Evolutionary conservation across 2,113 vertebrate species (phyloP).

Genomic region (Plecotus auritus): DNA sequence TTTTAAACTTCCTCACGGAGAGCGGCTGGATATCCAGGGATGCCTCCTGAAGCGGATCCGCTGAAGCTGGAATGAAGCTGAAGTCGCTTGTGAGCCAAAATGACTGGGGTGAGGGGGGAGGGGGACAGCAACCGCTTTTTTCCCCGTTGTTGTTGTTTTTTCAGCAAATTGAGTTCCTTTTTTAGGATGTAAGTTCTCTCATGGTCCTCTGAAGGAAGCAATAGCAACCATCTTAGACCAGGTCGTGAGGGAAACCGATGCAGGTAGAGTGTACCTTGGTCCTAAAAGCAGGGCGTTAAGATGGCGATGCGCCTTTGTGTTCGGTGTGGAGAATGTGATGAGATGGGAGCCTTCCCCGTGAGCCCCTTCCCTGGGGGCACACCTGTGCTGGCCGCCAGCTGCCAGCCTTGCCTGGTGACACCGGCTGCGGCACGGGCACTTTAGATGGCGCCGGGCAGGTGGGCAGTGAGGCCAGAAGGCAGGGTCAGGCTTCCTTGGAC

Average conservation of each 20-base stretch:
- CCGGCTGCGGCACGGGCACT: slow-evolving; percentile 28
- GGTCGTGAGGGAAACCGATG: slow-evolving; percentile 50
- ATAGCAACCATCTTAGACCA: neutral
- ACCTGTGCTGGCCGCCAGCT: neutral
- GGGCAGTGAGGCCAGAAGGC: neutral
- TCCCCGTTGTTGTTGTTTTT: neutral
- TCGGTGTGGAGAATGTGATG: slow-evolving; percentile 13
- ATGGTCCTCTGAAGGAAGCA: slow-evolving; percentile 39
- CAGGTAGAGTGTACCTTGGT: neutral
- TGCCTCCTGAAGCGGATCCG: slow-evolving; percentile 81
- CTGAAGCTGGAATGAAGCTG: fast-evolving
- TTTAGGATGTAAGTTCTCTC: neutral
- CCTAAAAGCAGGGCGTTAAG: neutral
- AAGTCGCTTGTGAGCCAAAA: neutral
- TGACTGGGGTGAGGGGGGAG: fast-evolving
- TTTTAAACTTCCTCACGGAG: slow-evolving; percentile 95
- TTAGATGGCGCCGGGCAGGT: neutral
- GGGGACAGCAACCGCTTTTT: neutral
- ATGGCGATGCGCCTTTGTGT: neutral
- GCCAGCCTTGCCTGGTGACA: neutral
- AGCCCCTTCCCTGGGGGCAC: neutral
- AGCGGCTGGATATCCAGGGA: slow-evolving; percentile 98
- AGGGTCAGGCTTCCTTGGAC: neutral
- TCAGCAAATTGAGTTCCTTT: slow-evolving; percentile 19
- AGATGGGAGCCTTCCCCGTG: neutral